Evolutionary conservation across 2,113 vertebrate species (phyloP), one percentile per base, ranked within the genome.

Genomic region (Calypte anna): DNA sequence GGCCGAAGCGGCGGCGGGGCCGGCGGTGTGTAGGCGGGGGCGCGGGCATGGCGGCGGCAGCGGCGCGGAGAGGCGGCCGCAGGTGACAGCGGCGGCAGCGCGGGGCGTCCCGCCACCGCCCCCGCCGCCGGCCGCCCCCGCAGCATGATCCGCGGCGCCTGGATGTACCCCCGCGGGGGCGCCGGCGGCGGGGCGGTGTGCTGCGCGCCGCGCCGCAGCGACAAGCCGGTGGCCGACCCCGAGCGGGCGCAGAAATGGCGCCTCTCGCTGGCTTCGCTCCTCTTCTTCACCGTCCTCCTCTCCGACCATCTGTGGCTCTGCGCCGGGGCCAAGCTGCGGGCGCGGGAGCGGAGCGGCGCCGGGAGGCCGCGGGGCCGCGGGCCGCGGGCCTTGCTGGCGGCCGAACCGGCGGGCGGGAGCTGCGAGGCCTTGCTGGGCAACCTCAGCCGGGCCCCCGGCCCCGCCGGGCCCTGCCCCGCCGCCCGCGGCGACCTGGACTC

Each of bases 231-330:
- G 92, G 97, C 98, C 87, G 98, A 98, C 95, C 97, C 98, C 21
- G 98, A 98, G 95, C 97, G 98, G 97, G 98, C 98, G 93, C 98
- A 98, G 98, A 97, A 97, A 98, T 98, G 98, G 98, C 98, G 98
- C 96, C 97, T 98, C 93, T 98, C 98, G 94, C 96, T 98, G 91
- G 98, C 98, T 74, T 98, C 98, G 76, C 97, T 98, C 77, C 96
- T 98, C 72, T 98, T 98, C 96, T 98, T 98, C 96, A 97, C 98
- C 85, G 98, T 97, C 88, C 98, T 98, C 72, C 97, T 98, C 88
- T 97, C 98, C 96, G 98, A 98, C 96, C 98, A 97, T 97, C 98
- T 98, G 94, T 98, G 98, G 98, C 96, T 98, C 93, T 98, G 98
- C 86, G 98, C 98, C 58, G 98, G 97, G 85, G 98, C 97, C 94